Evolutionary conservation across 2,888 invertebrate genomes (phyloP), one percentile per base, ranked within the genome.

Genomic region (Peribatodes rhomboidaria): DNA sequence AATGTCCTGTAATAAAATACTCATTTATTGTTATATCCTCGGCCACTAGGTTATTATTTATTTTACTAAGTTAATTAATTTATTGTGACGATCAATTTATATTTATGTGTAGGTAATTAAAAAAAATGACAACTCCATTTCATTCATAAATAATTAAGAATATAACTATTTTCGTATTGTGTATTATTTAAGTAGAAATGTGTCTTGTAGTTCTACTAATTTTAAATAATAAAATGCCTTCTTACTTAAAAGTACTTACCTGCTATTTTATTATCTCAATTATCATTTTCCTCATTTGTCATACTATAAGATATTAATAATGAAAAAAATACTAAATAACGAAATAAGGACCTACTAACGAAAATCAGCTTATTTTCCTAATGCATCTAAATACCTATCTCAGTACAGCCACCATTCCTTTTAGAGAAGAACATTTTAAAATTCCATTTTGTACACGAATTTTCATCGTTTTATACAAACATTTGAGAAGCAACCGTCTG

Each of bases 401-500:
- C 33, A 27, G 9, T 11, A 9, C 33, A 35, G 1, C 7, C 39
- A 39, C 4, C 37, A 35, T 11, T 39, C 47, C 46, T 61, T 46
- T 33, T 13, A 46, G 50, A 58, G 22, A 18, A 55, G 54, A 50
- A 53, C 50, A 55, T 61, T 61, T 39, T 27, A 58, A 49, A 46
- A 59, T 27, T 37, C 55, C 55, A 22, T 65, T 63, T 60, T 50
- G 53, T 61, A n/a, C 31, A 44, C 55, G 33, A 33, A 54, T 63
- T 61, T 59, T 55, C 65, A 61, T 60, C 61, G 69, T 65, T 72
- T 71, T 69, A 67, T 62, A 69, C 73, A 76, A 76, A 76, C 75
- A 74, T 78, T 75, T 74, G 79, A 82, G 80, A 80, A 78, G 82
- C 84, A 85, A 87, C 79, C 80, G 85, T 83, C 82, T 82, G 83